A percentile compares a stretch with the other conserved stretches of the same genome.
Evolutionary conservation across 2,888 invertebrate species (phyloP).

Genomic region (Cheilosia pagana): DNA sequence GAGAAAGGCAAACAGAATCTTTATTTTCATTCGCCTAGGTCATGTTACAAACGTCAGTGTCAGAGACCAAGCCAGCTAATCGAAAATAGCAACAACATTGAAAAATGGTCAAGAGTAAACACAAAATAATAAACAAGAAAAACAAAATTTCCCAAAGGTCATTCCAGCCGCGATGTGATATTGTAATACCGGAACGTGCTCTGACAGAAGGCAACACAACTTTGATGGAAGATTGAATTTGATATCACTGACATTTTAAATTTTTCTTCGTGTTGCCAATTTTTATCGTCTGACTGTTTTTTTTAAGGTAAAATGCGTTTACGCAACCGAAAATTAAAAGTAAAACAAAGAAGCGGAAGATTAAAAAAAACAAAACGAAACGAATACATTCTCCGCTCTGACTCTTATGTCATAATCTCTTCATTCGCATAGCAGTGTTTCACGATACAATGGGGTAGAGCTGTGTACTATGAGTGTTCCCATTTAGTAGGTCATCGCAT

Average conservation of each 20-base stretch:
- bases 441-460: conserved; percentile 50
- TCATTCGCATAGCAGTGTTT: conserved; percentile 30
- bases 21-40: conserved; percentile 58
- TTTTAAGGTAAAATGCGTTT: conserved; percentile 48
- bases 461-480: conserved; percentile 45
- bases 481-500: conserved; percentile 69
- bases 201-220: conserved; percentile 65
- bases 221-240: conserved; percentile 39
- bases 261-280: conserved; percentile 48
- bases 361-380: conserved; percentile 13
- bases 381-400: conserved; percentile 28
- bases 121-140: conserved; percentile 63
- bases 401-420: conserved; percentile 69
- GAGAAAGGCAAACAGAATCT: conserved; percentile 10
- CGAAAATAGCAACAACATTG: conserved; percentile 65
- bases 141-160: conserved; percentile 73
- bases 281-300: conserved; percentile 31
- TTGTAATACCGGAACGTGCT: conserved; percentile 70
- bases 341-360: conserved; percentile 68
- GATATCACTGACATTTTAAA: conserved; percentile 17
- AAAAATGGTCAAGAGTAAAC: conserved; percentile 73
- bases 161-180: conserved; percentile 50
- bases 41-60: conserved; percentile 71
- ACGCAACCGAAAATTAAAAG: conserved; percentile 56
- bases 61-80: conserved; percentile 48